Percentiles rank a stretch among this genome's conserved stretches.
phyloP scores from a whole-genome alignment of 1,140 invertebrate genomes.

The Caenorhabditis elegans region DNA sequence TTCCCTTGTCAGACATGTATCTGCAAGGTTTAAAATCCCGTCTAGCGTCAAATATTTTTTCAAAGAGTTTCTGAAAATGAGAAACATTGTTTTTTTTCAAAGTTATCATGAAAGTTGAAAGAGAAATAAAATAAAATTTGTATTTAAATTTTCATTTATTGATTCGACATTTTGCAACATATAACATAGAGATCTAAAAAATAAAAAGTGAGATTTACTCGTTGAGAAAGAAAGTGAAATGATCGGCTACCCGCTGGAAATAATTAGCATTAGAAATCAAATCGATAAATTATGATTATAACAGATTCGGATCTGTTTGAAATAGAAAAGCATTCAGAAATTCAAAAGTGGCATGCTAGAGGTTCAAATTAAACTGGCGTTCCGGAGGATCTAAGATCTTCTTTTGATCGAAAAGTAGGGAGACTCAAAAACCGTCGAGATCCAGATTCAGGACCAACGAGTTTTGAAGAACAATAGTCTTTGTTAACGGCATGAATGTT shows the following conservation, averaged over 20 bases:
- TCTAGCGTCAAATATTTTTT: too few species aligned
- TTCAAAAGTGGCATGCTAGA: too few species aligned
- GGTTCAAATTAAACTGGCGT: slow-evolving; percentile 14
- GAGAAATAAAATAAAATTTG: too few species aligned
- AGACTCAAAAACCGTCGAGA: background rate
- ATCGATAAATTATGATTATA: background rate
- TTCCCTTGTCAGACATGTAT: too few species aligned
- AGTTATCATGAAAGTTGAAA: background rate
- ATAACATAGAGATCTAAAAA: too few species aligned
- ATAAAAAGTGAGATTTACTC: slow-evolving; percentile 10
- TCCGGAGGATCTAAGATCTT: background rate
- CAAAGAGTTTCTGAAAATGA: too few species aligned
- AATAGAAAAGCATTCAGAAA: too few species aligned
- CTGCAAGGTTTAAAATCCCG: too few species aligned
- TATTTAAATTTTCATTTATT: too few species aligned
- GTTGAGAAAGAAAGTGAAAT: slow-evolving; percentile 23
- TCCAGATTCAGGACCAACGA: background rate
- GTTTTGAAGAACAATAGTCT: background rate
- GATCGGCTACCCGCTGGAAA: background rate
- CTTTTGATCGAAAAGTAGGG: slow-evolving; percentile 1
- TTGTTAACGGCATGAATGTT: slow-evolving; percentile 10
- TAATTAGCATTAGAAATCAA: background rate
- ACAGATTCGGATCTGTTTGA: too few species aligned
- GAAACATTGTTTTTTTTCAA: too few species aligned
- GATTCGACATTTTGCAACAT: too few species aligned